These are phyloP conservation scores for Phasia obesa DNA, from an alignment of 2,888 invertebrate genomes.

Conservation along the genomic window DNA sequence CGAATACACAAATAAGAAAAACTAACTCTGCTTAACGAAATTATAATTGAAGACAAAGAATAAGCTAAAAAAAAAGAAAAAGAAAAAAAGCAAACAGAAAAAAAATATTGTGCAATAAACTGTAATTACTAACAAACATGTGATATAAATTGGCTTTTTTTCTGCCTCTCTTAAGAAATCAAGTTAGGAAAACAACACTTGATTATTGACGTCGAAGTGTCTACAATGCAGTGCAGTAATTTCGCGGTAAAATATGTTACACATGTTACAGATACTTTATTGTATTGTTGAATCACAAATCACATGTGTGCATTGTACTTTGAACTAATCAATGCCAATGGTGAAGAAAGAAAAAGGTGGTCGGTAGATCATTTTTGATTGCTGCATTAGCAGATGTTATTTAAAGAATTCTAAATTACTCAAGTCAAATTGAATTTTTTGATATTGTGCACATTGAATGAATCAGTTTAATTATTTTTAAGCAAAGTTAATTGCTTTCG, in stretches of 20 bases:
- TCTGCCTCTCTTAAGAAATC: constrained; percentile 17
- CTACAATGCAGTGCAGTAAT: constrained; percentile 47
- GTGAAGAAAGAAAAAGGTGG: not conserved
- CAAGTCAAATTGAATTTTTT: constrained; percentile 12
- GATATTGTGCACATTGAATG: constrained; percentile 27
- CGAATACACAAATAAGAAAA: constrained; percentile 25
- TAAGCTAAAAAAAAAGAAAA: constrained; percentile 4
- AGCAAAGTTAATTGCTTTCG: constrained; percentile 1
- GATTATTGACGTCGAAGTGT: constrained; percentile 61
- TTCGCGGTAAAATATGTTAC: constrained; percentile 46
- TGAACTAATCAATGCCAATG: constrained; percentile 40
- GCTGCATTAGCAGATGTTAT: constrained; percentile 19
- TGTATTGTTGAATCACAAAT: not conserved
- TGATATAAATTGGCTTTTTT: constrained; percentile 21
- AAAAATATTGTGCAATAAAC: constrained; percentile 46
- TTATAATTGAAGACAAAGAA: constrained; percentile 34
- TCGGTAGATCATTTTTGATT: not conserved
- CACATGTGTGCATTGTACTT: not conserved
- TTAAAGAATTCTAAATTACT: constrained; percentile 25
- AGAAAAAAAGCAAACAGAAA: not conserved
- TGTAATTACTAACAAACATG: constrained; percentile 45
- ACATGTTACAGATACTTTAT: constrained; percentile 16
- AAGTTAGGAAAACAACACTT: constrained; percentile 32
- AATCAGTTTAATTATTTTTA: constrained; percentile 21
- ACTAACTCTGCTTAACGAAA: constrained; percentile 15